phyloP scores from a whole-genome alignment of 2,888 invertebrate genomes.

The Phania funesta region DNA sequence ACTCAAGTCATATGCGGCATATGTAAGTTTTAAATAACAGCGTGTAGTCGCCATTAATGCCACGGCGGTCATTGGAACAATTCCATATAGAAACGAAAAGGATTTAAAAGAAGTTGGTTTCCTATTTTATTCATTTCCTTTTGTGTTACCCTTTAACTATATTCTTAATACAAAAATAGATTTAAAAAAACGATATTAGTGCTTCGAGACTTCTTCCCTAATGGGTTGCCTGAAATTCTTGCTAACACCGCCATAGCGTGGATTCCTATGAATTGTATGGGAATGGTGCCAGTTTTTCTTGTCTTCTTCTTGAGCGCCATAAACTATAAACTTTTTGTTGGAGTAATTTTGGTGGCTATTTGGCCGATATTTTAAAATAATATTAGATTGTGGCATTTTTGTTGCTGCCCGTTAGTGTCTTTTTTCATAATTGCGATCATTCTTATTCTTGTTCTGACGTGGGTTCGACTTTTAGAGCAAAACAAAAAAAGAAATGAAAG shows the following conservation, averaged over 20 bases:
- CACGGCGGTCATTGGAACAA: too few species aligned
- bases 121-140: too few species aligned
- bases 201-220: not conserved
- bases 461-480: not conserved
- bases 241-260: not conserved
- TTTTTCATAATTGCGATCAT: constrained; percentile 52
- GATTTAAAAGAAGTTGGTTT: too few species aligned
- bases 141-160: too few species aligned
- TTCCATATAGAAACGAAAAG: too few species aligned
- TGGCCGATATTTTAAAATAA: constrained; percentile 12
- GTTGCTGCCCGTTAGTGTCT: constrained; percentile 7
- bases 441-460: constrained; percentile 42
- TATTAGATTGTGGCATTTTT: constrained; percentile 29
- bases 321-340: constrained; percentile 17
- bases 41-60: too few species aligned
- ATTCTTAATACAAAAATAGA: too few species aligned
- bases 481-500: too few species aligned
- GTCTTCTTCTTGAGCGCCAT: constrained; percentile 29
- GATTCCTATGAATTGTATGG: not conserved
- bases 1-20: too few species aligned
- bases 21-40: too few species aligned
- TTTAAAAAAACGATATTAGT: too few species aligned
- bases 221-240: not conserved
- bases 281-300: constrained; percentile 49
- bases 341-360: not conserved